A percentile compares a stretch with the other conserved stretches of the same genome.
Evolutionary conservation across 2,113 vertebrate genomes (phyloP).

Genomic region (Colaptes auratus): DNA sequence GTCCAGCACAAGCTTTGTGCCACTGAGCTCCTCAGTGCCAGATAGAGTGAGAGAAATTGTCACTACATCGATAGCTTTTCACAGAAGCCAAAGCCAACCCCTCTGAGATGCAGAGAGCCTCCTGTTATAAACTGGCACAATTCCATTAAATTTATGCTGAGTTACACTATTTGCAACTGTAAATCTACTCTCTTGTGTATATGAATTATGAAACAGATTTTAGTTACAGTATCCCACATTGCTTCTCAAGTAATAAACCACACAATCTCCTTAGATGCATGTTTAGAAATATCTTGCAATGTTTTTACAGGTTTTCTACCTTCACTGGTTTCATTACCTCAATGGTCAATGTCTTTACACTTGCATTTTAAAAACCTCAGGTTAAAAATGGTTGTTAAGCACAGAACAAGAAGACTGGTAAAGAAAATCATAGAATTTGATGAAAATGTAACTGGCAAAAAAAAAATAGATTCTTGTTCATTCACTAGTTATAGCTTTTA

Average conservation of each 20-base stretch:
- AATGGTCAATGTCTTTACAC: background rate
- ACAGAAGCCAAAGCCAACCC: background rate
- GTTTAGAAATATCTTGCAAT: background rate
- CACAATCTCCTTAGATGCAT: background rate
- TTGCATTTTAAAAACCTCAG: background rate
- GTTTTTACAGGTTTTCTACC: background rate
- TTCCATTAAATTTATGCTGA: conserved; percentile 42
- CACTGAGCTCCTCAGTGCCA: background rate
- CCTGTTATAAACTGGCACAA: background rate
- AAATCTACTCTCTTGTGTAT: background rate
- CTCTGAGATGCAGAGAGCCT: background rate
- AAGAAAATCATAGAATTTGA: background rate
- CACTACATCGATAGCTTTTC: background rate
- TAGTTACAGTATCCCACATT: background rate
- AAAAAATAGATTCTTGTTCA: background rate
- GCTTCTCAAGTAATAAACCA: conserved; percentile 29
- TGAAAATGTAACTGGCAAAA: background rate
- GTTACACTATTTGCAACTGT: background rate
- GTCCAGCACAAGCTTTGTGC: background rate
- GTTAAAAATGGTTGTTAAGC: background rate
- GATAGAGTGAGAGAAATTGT: background rate
- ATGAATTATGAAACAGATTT: conserved; percentile 47
- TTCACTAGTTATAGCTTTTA: background rate
- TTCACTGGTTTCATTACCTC: background rate
- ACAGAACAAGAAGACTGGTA: background rate